A percentile compares a stretch with the other conserved stretches of the same genome.
These are phyloP conservation scores for Lasiommata megera DNA, from an alignment of 2,888 invertebrate genomes.

Conservation along the genomic window DNA sequence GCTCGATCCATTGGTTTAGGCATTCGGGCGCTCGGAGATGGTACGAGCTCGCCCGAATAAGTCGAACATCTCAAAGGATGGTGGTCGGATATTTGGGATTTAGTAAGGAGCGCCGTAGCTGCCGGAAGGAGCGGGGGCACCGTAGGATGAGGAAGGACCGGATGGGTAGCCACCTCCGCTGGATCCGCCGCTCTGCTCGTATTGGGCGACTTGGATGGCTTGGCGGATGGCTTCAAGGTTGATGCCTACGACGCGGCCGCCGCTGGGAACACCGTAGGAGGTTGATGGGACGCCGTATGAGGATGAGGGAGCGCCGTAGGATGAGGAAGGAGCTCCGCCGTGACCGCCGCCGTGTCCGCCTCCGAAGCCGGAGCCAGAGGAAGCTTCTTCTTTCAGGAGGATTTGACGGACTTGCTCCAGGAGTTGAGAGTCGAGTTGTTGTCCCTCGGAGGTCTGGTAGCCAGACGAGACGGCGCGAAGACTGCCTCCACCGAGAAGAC, in stretches of 20 bases:
- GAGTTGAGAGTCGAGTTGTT: slow-evolving; percentile 89
- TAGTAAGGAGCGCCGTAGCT: slow-evolving; percentile 87
- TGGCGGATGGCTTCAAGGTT: slow-evolving; percentile 93
- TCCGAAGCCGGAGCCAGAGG: slow-evolving; percentile 78
- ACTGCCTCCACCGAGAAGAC: slow-evolving; percentile 82
- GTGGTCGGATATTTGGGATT: slow-evolving; percentile 33
- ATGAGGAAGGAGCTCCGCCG: slow-evolving; percentile 81
- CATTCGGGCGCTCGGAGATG: slow-evolving; percentile 60
- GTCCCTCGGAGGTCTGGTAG: slow-evolving; percentile 91
- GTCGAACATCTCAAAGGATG: slow-evolving; percentile 44
- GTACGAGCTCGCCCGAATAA: slow-evolving; percentile 59
- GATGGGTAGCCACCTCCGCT: slow-evolving; percentile 61
- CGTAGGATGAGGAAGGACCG: slow-evolving; percentile 82
- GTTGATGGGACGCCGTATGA: slow-evolving; percentile 83
- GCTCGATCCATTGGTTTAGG: slow-evolving; percentile 56
- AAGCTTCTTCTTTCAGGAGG: slow-evolving; percentile 90
- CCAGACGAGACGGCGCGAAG: slow-evolving; percentile 89
- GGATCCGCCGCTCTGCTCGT: slow-evolving; percentile 83
- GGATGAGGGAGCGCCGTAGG: slow-evolving; percentile 85
- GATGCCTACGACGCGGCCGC: slow-evolving; percentile 89
- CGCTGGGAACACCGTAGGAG: slow-evolving; percentile 84
- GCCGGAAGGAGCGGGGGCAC: slow-evolving; percentile 83
- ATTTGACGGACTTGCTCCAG: slow-evolving; percentile 93
- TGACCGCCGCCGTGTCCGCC: slow-evolving; percentile 67
- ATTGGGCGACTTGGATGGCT: slow-evolving; percentile 93